Evolutionary conservation across 2,797 vertebrate genomes (phyloP).

Genomic region (Crenuchus spilurus): DNA sequence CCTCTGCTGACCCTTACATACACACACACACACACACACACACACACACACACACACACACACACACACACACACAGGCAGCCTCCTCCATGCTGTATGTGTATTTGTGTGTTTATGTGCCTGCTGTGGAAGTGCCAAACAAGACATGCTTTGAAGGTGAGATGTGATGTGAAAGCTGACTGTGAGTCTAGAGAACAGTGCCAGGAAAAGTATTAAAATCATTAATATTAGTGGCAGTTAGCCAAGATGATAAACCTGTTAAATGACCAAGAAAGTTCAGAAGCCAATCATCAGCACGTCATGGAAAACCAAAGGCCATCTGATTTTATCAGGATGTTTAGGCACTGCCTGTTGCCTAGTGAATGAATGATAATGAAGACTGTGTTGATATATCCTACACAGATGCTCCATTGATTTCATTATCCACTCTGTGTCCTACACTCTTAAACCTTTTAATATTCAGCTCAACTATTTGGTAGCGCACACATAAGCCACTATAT

Average conservation of each 20-base stretch:
- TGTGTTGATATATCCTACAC: no score
- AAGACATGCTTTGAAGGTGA: not conserved
- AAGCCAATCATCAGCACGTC: not conserved
- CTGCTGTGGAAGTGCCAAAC: constrained; percentile 26
- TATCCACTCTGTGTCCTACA: no score
- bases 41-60: constrained; percentile 9
- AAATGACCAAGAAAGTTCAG: not conserved
- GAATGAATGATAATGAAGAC: not conserved
- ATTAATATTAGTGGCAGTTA: not conserved
- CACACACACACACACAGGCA: constrained; percentile 3
- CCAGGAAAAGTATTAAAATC: not conserved
- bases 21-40: not conserved
- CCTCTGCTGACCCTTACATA: constrained; percentile 3
- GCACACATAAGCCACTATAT: no score
- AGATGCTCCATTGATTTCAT: no score
- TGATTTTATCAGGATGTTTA: not conserved
- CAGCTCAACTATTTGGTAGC: no score
- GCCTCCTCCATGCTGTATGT: not conserved
- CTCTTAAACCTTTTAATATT: no score
- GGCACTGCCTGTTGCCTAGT: not conserved
- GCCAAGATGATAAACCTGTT: not conserved
- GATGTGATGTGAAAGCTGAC: constrained; percentile 20
- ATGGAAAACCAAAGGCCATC: not conserved
- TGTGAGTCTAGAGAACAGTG: not conserved
- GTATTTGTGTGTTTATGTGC: not conserved